Evolutionary conservation across 2,888 invertebrate genomes (phyloP).

Genomic region (Selenia dentaria): DNA sequence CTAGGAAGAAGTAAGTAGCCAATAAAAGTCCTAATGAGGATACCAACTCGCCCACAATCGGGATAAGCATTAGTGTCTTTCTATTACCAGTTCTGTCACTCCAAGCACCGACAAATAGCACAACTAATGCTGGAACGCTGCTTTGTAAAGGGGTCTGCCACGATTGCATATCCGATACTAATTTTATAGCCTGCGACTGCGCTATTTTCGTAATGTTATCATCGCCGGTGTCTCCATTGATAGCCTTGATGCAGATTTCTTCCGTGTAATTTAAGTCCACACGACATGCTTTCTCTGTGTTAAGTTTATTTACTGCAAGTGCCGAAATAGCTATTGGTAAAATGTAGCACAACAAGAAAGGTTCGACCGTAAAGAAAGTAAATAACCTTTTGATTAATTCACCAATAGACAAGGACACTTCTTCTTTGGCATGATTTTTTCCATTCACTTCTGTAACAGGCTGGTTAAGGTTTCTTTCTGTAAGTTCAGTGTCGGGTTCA

Average conservation of each 20-base stretch:
- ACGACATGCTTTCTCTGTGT: conserved; percentile 84
- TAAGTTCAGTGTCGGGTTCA: conserved; percentile 11
- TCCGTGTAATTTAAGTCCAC: conserved; percentile 76
- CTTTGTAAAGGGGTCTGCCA: conserved; percentile 83
- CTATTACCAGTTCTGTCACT: conserved; percentile 84
- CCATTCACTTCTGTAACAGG: conserved; percentile 33
- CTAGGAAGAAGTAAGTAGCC: conserved; percentile 80
- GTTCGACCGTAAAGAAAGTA: conserved; percentile 85
- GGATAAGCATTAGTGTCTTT: conserved; percentile 83
- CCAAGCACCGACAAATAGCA: conserved; percentile 86
- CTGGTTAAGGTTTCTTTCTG: conserved; percentile 26
- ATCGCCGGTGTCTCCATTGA: conserved; percentile 50
- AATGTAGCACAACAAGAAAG: conserved; percentile 86
- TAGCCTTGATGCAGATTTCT: conserved; percentile 72
- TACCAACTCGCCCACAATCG: conserved; percentile 82
- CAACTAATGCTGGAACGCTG: conserved; percentile 81
- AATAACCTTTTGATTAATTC: conserved; percentile 42
- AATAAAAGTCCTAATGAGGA: conserved; percentile 77
- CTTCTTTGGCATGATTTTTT: conserved; percentile 16
- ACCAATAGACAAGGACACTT: conserved; percentile 31
- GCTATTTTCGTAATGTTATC: conserved; percentile 62
- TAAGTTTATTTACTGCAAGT: conserved; percentile 77
- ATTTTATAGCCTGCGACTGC: conserved; percentile 61
- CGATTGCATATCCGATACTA: conserved; percentile 80
- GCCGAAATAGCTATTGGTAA: conserved; percentile 86